Conservation (phyloP, 2,797 vertebrate species). For the Catharus ustulatus region DNA sequence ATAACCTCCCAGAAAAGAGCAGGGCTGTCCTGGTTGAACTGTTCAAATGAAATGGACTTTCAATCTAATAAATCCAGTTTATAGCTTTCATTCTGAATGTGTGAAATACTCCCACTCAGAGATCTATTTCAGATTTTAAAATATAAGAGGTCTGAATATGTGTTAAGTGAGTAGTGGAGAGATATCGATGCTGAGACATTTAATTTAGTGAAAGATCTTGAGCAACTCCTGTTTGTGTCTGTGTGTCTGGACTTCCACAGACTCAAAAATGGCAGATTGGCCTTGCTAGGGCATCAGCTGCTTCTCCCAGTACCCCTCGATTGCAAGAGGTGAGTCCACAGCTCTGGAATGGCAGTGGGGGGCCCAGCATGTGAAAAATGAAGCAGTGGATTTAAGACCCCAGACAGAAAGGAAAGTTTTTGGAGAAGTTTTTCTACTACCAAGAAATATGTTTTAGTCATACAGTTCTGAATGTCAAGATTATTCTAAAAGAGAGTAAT, state of each 20-base stretch:
- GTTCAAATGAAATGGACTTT: background rate
- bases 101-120: background rate
- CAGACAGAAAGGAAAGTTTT: background rate
- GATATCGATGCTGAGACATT: background rate
- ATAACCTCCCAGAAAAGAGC: background rate
- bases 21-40: background rate
- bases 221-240: background rate
- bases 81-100: background rate
- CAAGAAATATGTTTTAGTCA: background rate
- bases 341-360: fast-evolving
- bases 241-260: background rate
- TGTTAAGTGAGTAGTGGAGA: background rate
- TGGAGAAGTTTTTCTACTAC: background rate
- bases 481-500: background rate
- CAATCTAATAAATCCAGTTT: background rate
- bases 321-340: fast-evolving
- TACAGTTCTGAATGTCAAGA: background rate
- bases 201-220: background rate
- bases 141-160: background rate
- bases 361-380: fast-evolving
- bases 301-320: background rate
- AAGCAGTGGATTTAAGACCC: background rate
- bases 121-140: background rate
- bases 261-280: background rate
- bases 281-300: background rate